Evolutionary conservation across 2,888 invertebrate genomes (phyloP).

Genomic region (Cheilosia scutellata): DNA sequence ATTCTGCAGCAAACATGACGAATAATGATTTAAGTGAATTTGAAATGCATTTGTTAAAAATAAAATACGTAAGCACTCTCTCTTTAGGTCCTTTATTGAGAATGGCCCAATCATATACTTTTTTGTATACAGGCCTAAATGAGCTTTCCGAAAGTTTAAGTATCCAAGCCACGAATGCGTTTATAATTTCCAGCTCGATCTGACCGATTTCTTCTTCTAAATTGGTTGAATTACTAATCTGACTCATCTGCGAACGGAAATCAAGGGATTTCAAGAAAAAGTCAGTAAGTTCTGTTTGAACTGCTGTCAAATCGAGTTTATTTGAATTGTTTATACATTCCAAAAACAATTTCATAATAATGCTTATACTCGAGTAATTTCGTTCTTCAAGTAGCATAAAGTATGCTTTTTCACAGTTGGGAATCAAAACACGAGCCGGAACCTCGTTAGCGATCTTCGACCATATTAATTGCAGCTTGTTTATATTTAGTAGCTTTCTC

Average conservation of each 20-base stretch:
- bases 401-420: constrained; percentile 89
- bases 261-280: constrained; percentile 91
- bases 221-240: constrained; percentile 10
- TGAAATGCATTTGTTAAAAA: constrained; percentile 91
- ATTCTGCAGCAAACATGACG: constrained; percentile 94
- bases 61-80: constrained; percentile 88
- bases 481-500: constrained; percentile 85
- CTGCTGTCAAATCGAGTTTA: constrained; percentile 87
- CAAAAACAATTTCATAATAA: constrained; percentile 90
- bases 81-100: constrained; percentile 84
- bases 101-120: constrained; percentile 93
- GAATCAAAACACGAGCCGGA: constrained; percentile 90
- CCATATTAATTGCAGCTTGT: constrained; percentile 87
- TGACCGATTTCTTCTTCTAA: constrained; percentile 5
- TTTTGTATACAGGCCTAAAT: constrained; percentile 94
- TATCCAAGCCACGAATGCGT: constrained; percentile 91
- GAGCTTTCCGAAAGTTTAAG: constrained; percentile 94
- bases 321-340: constrained; percentile 89
- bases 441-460: constrained; percentile 89
- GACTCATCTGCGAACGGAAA: constrained; percentile 86
- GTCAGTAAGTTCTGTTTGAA: constrained; percentile 88
- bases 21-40: constrained; percentile 94
- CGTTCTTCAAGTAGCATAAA: constrained; percentile 86
- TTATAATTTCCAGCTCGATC: constrained; percentile 89
- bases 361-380: constrained; percentile 87